These are phyloP conservation scores for Amniataba percoides DNA, from an alignment of 2,797 vertebrate genomes.

Conservation along the genomic window DNA sequence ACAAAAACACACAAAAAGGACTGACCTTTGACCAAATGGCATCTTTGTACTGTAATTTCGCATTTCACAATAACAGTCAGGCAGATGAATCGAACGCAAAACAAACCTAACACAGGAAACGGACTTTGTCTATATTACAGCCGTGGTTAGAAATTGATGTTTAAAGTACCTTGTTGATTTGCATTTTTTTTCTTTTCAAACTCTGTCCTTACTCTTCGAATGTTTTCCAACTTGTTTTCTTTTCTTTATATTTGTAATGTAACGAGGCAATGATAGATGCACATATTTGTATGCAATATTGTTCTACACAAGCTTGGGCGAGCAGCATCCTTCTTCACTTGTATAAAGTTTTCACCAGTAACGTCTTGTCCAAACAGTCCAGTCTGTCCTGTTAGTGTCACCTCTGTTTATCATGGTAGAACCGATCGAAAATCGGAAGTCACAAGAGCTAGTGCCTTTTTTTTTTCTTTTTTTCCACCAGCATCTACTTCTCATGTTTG, in stretches of 20 bases:
- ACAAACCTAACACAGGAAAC: constrained; percentile 64
- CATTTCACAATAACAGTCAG: constrained; percentile 73
- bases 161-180: constrained; percentile 58
- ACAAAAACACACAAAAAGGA: constrained; percentile 59
- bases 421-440: constrained; percentile 25
- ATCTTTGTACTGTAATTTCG: constrained; percentile 83
- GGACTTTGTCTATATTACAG: constrained; percentile 73
- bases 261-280: constrained; percentile 61
- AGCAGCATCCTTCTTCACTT: constrained; percentile 46
- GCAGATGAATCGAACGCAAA: constrained; percentile 51
- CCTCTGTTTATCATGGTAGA: constrained; percentile 43
- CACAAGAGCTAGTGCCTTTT: constrained; percentile 71
- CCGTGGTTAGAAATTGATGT: constrained; percentile 68
- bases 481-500: constrained; percentile 24
- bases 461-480: constrained; percentile 54
- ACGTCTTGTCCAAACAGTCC: constrained; percentile 36
- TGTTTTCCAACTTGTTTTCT: constrained; percentile 57
- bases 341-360: constrained; percentile 36
- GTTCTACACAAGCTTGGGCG: constrained; percentile 45
- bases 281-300: constrained; percentile 67
- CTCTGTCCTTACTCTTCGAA: constrained; percentile 51
- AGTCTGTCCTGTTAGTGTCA: constrained; percentile 11
- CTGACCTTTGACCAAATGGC: constrained; percentile 80
- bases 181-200: constrained; percentile 28
- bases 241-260: constrained; percentile 56